phyloP scores from a whole-genome alignment of 2,888 invertebrate genomes.

The Cataglyphis albicans region DNA sequence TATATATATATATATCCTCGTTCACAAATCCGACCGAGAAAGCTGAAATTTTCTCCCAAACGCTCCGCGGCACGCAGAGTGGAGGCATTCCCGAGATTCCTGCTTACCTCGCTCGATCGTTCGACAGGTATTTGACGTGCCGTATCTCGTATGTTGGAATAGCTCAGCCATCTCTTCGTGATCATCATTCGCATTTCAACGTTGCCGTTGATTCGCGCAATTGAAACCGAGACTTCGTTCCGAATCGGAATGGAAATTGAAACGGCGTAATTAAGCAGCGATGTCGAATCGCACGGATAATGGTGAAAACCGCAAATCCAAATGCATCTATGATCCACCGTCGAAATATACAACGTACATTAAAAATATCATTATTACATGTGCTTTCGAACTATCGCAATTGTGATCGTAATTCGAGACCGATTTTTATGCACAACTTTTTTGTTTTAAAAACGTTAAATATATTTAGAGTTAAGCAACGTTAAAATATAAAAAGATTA shows the following conservation, averaged over 20 bases:
- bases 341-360: not conserved
- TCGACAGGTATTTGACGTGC: slow-evolving; percentile 70
- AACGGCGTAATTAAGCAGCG: slow-evolving; percentile 51
- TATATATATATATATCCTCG: slow-evolving; percentile 16
- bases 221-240: slow-evolving; percentile 65
- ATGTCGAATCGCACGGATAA: slow-evolving; percentile 38
- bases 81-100: slow-evolving; percentile 66
- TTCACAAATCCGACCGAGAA: slow-evolving; percentile 58
- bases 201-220: slow-evolving; percentile 56
- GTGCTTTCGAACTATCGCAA: not conserved
- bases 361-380: not conserved
- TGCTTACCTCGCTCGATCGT: slow-evolving; percentile 56
- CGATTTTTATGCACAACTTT: not conserved
- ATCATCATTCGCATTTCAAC: slow-evolving; percentile 59
- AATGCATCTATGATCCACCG: slow-evolving; percentile 16
- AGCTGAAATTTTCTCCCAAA: slow-evolving; percentile 64
- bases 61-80: slow-evolving; percentile 45
- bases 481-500: not conserved
- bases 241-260: slow-evolving; percentile 40
- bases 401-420: not conserved
- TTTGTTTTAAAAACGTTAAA: not conserved
- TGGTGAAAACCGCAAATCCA: slow-evolving; percentile 39
- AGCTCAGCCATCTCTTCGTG: slow-evolving; percentile 44
- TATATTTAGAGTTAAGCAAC: not conserved
- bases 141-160: slow-evolving; percentile 58